These are phyloP conservation scores for Cepphus grylle DNA, from an alignment of 2,113 vertebrate genomes.

Conservation along the genomic window DNA sequence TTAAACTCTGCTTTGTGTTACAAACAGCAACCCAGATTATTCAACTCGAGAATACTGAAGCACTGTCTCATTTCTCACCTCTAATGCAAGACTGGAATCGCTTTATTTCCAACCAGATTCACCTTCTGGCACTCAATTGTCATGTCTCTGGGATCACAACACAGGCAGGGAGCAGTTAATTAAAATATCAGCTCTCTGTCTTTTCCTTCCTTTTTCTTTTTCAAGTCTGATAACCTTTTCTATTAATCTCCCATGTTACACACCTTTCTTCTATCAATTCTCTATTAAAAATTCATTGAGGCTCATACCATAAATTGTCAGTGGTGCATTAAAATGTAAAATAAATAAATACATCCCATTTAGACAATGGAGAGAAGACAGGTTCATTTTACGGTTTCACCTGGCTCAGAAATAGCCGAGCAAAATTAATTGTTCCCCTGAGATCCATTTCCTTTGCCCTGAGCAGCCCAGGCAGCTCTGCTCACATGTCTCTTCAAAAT, in stretches of 20 bases:
- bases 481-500: neutral
- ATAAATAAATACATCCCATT: constrained; percentile 35
- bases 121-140: constrained; percentile 35
- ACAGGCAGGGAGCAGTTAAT: constrained; percentile 46
- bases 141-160: constrained; percentile 14
- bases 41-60: neutral
- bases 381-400: neutral
- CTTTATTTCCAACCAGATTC: constrained; percentile 40
- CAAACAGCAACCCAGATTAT: neutral
- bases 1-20: neutral
- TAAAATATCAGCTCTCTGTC: constrained; percentile 41
- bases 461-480: neutral
- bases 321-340: neutral
- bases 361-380: neutral
- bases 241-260: constrained; percentile 16
- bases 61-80: neutral
- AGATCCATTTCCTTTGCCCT: constrained; percentile 7
- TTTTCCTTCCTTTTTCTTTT: neutral
- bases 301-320: neutral
- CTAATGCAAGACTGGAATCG: neutral
- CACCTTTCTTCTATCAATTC: neutral
- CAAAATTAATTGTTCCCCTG: constrained; percentile 31
- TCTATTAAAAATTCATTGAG: constrained; percentile 20
- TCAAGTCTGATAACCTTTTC: neutral
- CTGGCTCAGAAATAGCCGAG: constrained; percentile 27